These are phyloP conservation scores for Coranthus polyacanthus DNA, from an alignment of 2,797 vertebrate genomes.

Conservation along the genomic window DNA sequence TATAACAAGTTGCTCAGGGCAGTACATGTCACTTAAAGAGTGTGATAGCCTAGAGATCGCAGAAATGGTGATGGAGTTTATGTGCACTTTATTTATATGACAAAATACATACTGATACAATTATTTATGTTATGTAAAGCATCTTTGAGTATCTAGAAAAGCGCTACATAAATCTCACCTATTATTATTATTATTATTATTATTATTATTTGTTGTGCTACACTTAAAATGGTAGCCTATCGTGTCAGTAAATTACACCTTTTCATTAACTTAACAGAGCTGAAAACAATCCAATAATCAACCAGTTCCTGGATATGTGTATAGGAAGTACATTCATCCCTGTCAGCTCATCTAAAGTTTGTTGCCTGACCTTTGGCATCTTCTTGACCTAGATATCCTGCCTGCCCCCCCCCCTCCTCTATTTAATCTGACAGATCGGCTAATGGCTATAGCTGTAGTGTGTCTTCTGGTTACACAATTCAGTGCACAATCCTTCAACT, in stretches of 20 bases:
- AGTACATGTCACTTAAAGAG: neutral
- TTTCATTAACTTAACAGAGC: conserved; percentile 1
- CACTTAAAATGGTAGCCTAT: neutral
- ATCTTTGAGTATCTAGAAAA: too few relatives aligned
- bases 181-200: too few relatives aligned
- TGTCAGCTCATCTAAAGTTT: conserved; percentile 20
- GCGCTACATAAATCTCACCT: too few relatives aligned
- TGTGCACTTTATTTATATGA: neutral
- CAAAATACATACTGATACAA: neutral
- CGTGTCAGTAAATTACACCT: conserved; percentile 2
- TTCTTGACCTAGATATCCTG: conserved; percentile 21
- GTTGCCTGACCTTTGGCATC: conserved; percentile 37
- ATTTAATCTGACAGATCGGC: neutral
- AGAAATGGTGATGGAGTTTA: neutral
- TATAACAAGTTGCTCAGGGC: conserved; percentile 9
- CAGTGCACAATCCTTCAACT: neutral
- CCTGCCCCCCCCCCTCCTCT: conserved; percentile 6
- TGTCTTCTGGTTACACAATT: conserved; percentile 23
- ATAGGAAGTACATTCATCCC: conserved; percentile 15
- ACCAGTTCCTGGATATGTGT: neutral
- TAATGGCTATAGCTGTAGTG: conserved; percentile 4
- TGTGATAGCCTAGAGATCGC: neutral
- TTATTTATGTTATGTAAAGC: too few relatives aligned
- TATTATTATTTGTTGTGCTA: too few relatives aligned
- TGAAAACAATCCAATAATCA: neutral